Conservation (phyloP, 2,797 vertebrate genomes). For the Phataginus tetradactyla region DNA sequence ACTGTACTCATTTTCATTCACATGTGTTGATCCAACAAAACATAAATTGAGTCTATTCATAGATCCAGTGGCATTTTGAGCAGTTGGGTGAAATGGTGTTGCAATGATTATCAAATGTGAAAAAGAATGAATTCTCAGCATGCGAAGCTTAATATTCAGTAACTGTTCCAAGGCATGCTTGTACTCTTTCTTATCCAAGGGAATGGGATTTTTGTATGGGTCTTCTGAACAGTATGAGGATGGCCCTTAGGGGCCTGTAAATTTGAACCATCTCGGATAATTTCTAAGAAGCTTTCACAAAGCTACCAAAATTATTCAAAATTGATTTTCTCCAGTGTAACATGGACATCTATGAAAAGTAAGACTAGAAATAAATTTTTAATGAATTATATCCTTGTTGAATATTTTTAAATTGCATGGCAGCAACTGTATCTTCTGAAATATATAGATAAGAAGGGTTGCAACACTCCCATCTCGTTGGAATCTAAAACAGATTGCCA, state of each 20-base stretch:
- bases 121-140: constrained; percentile 49
- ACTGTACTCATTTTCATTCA: neutral
- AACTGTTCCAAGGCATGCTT: constrained; percentile 24
- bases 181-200: constrained; percentile 25
- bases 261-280: constrained; percentile 43
- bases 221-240: neutral
- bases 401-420: constrained; percentile 47
- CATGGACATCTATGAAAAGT: constrained; percentile 35
- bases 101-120: neutral
- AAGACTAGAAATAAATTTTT: constrained; percentile 53
- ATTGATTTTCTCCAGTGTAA: constrained; percentile 70
- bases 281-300: constrained; percentile 57
- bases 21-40: neutral
- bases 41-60: neutral
- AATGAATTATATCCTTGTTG: constrained; percentile 45
- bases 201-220: constrained; percentile 47
- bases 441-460: constrained; percentile 56
- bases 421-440: constrained; percentile 44
- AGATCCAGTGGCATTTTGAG: neutral
- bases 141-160: constrained; percentile 43
- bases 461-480: constrained; percentile 18
- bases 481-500: constrained; percentile 11
- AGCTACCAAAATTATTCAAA: constrained; percentile 65
- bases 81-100: neutral
- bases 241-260: constrained; percentile 35